Conservation (phyloP, 2,797 vertebrate genomes). For the Erethizon dorsatum region DNA sequence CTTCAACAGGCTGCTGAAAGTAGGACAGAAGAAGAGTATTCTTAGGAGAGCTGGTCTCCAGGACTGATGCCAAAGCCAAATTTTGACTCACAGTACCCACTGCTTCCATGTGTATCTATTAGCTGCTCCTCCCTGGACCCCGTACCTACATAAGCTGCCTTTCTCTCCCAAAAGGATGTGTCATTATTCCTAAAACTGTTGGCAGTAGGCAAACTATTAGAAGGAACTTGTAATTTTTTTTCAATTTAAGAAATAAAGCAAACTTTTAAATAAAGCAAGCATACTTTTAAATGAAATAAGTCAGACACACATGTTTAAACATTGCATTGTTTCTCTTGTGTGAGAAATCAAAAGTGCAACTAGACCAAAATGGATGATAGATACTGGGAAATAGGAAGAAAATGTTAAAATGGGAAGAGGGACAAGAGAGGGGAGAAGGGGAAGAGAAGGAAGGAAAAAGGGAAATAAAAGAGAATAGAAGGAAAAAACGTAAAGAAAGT, state of each 20-base stretch:
- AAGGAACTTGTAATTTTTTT: neutral
- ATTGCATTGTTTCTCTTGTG: neutral
- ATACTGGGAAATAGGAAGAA: neutral
- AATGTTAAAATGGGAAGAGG: neutral
- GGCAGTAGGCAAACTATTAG: neutral
- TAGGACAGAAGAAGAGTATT: neutral
- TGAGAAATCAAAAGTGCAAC: neutral
- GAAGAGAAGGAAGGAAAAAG: neutral
- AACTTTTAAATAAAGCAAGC: neutral
- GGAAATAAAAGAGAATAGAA: neutral
- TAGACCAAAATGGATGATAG: neutral
- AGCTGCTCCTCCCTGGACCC: neutral
- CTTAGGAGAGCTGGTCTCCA: neutral
- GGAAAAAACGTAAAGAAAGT: neutral
- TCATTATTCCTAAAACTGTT: neutral
- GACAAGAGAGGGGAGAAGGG: neutral
- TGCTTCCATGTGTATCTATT: neutral
- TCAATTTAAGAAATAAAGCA: conserved; percentile 44
- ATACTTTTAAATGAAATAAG: neutral
- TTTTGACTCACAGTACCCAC: neutral
- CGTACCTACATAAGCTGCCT: neutral
- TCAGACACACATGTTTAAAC: neutral
- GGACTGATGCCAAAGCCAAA: neutral
- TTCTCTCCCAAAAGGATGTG: neutral
- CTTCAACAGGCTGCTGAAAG: conserved; percentile 11